Evolutionary conservation across 2,888 invertebrate species (phyloP).

Genomic region (Diadegma fenestrale): DNA sequence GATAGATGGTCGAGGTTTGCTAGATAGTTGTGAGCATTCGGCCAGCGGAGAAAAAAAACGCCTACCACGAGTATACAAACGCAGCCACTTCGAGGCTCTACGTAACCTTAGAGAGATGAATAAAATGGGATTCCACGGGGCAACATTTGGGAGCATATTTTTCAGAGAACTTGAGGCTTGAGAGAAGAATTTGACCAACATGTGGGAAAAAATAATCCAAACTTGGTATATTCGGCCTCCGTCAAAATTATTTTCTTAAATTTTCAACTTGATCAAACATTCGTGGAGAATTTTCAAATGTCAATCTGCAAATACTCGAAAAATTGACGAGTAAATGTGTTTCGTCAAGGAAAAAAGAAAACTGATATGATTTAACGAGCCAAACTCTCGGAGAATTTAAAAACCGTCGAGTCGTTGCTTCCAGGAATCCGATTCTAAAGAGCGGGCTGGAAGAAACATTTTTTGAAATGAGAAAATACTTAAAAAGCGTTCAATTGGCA

Average conservation of each 20-base stretch:
- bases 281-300: not conserved
- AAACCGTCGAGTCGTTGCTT: too few species aligned
- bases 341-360: not conserved
- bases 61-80: not conserved
- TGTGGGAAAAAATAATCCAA: slow-evolving; percentile 6
- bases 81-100: slow-evolving; percentile 3
- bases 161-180: not conserved
- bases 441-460: too few species aligned
- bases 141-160: not conserved
- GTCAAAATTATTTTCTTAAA: not conserved
- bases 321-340: not conserved
- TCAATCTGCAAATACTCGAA: not conserved
- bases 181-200: not conserved
- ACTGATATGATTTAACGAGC: too few species aligned
- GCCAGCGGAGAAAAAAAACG: slow-evolving; percentile 3
- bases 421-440: too few species aligned
- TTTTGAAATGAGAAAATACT: too few species aligned
- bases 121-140: slow-evolving; percentile 6
- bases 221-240: not conserved
- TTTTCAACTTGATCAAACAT: not conserved
- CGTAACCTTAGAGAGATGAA: not conserved
- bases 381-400: too few species aligned
- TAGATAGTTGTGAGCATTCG: slow-evolving; percentile 36
- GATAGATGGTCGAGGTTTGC: slow-evolving; percentile 43
- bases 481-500: slow-evolving; percentile 18